A percentile compares a stretch with the other conserved stretches of the same genome.
phyloP scores from a whole-genome alignment of 2,888 invertebrate species.

The Epirrhoe alternata region DNA sequence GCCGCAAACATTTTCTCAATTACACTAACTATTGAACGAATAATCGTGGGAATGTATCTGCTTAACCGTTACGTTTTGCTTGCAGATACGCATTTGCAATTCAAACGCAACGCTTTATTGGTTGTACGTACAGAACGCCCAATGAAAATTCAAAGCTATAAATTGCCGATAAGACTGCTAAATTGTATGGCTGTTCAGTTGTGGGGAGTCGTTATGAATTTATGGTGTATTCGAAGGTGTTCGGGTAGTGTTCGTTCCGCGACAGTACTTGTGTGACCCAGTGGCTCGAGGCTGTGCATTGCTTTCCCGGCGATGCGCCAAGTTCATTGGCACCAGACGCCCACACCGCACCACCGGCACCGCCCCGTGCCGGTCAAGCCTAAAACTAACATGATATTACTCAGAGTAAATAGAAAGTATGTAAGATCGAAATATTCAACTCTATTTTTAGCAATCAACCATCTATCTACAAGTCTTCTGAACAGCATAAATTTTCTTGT shows the following conservation, averaged over 20 bases:
- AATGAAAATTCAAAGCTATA: conserved; percentile 62
- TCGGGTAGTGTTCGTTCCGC: conserved; percentile 61
- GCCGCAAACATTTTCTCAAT: conserved; percentile 8
- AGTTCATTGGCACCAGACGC: conserved; percentile 76
- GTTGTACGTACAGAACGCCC: conserved; percentile 53
- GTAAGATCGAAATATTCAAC: conserved; percentile 66
- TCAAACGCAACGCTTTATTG: conserved; percentile 62
- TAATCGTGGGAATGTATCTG: conserved; percentile 66
- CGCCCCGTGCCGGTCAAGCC: conserved; percentile 51
- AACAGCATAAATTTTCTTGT: neutral
- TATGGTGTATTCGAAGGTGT: conserved; percentile 58
- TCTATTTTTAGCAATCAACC: conserved; percentile 58
- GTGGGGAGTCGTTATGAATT: conserved; percentile 52
- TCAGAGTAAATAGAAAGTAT: conserved; percentile 77
- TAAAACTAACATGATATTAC: conserved; percentile 73
- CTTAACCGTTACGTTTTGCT: conserved; percentile 54
- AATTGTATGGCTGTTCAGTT: conserved; percentile 57
- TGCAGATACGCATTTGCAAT: conserved; percentile 61
- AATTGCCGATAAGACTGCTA: conserved; percentile 56
- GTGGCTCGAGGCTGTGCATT: conserved; percentile 66
- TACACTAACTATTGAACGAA: conserved; percentile 52
- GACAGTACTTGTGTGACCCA: conserved; percentile 73
- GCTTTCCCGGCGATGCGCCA: conserved; percentile 74
- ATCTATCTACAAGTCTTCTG: conserved; percentile 4
- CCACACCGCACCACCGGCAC: conserved; percentile 42